Evolutionary conservation across 2,113 vertebrate genomes (phyloP), one percentile per base, ranked within the genome.

Genomic region (Sander vitreus): DNA sequence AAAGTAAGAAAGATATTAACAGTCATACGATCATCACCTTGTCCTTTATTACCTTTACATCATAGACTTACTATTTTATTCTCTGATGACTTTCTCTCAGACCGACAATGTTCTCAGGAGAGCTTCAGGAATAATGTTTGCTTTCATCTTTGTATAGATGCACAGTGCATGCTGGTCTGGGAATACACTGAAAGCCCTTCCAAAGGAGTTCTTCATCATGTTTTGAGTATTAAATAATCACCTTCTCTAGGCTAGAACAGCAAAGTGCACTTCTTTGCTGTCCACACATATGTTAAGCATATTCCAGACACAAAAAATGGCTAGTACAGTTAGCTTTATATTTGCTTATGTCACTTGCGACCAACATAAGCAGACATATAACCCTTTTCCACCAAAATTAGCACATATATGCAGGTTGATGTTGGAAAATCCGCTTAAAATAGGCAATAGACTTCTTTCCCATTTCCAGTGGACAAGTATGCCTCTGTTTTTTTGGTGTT

Each of bases 1-100:
- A 82, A 69, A 18, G 47, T 60, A 33, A 73, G 53, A 75, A 76
- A 43, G 67, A 53, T 16, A 14, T 76, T n/a, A 57, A 66, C 2
- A 5, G 6, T 6, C 5, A 19, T 23, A 25, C 43, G 7, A 23
- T 63, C 19, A 21, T 66, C 27, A 4, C 19, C 30, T 30, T 10
- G 18, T 77, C 27, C 6, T 4, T n/a, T 50, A 18, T 57, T 16
- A 36, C 23, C 6, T 66, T 27, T 66, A 36, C 18, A 25, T 3
- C 51, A 9, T 39, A 39, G 7, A 9, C 36, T 39, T 39, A 36
- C 36, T 36, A 3, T 36, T 25, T 47, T 8, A 13, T 64, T 53
- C 10, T 33, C 18, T 71, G 21, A 64, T 39, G 30, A 10, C n/a
- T 39, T 27, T 47, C n/a, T 59, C 6, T 54, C 12, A 1, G 12